Evolutionary conservation across 2,888 invertebrate genomes (phyloP).

Genomic region (Odontothrips loti): DNA sequence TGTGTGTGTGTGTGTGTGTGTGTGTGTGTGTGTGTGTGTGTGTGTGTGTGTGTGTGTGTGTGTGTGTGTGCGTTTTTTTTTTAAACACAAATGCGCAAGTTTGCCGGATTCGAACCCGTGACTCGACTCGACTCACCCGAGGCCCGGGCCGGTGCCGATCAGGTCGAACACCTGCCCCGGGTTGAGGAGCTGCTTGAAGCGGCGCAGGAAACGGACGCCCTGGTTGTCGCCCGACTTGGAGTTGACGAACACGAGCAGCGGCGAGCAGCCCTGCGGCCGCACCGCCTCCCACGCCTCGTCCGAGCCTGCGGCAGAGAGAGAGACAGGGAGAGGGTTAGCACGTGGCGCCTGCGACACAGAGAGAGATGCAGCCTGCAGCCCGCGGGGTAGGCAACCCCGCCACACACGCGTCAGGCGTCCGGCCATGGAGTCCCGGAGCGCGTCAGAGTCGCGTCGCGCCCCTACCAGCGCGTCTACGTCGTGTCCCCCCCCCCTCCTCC

Average conservation of each 20-base stretch:
- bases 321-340: not conserved
- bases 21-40: too few species aligned
- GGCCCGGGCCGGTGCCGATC: constrained; percentile 75
- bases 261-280: constrained; percentile 62
- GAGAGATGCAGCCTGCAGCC: not conserved
- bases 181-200: constrained; percentile 92
- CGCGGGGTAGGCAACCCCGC: too few species aligned
- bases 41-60: too few species aligned
- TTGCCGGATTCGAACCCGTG: too few species aligned
- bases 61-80: too few species aligned
- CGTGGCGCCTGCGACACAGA: not conserved
- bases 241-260: constrained; percentile 94
- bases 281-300: constrained; percentile 91
- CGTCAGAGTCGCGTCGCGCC: too few species aligned
- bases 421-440: too few species aligned
- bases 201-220: constrained; percentile 89
- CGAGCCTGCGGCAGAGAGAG: constrained; percentile 50
- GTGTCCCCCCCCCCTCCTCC: too few species aligned
- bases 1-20: too few species aligned
- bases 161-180: constrained; percentile 98
- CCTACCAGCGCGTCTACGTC: too few species aligned
- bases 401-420: too few species aligned
- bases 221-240: constrained; percentile 98
- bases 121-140: constrained; percentile 75
- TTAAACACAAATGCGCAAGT: too few species aligned